These are phyloP conservation scores for Sinocyclocheilus maitianheensis DNA, from an alignment of 2,113 vertebrate genomes.

Conservation along the genomic window DNA sequence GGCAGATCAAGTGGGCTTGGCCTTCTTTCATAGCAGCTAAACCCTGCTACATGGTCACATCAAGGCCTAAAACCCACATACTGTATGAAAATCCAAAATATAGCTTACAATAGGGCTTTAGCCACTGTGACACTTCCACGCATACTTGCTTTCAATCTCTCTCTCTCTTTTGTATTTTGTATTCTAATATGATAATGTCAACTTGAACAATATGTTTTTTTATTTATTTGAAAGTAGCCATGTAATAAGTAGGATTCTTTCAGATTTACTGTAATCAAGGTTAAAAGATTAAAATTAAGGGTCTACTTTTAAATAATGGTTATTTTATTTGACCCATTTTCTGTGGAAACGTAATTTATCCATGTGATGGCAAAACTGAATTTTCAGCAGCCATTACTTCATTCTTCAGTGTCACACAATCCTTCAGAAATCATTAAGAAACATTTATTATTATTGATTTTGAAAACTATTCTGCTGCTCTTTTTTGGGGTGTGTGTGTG, in stretches of 20 bases:
- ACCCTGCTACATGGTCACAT: conserved; percentile 41
- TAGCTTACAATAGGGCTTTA: background rate
- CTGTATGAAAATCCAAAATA: conserved; percentile 14
- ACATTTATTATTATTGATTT: no score
- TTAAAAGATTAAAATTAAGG: no score
- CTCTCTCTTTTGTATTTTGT: background rate
- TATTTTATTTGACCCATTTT: background rate
- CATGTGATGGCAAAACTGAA: background rate
- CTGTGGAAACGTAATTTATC: background rate
- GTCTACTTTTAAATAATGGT: background rate
- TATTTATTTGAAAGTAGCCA: background rate
- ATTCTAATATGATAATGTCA: background rate
- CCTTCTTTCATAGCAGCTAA: conserved; percentile 32
- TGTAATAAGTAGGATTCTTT: background rate
- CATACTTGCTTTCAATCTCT: background rate
- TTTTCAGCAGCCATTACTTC: background rate
- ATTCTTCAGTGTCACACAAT: background rate
- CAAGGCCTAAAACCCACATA: background rate
- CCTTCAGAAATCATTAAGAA: background rate
- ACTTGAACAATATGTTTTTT: background rate
- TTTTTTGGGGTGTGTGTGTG: no score
- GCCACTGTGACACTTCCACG: background rate
- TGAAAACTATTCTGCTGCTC: no score
- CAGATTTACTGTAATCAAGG: no score
- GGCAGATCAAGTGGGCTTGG: conserved; percentile 50